These are phyloP conservation scores for Nycticryphes semicollaris DNA, from an alignment of 2,113 vertebrate genomes.

Conservation along the genomic window DNA sequence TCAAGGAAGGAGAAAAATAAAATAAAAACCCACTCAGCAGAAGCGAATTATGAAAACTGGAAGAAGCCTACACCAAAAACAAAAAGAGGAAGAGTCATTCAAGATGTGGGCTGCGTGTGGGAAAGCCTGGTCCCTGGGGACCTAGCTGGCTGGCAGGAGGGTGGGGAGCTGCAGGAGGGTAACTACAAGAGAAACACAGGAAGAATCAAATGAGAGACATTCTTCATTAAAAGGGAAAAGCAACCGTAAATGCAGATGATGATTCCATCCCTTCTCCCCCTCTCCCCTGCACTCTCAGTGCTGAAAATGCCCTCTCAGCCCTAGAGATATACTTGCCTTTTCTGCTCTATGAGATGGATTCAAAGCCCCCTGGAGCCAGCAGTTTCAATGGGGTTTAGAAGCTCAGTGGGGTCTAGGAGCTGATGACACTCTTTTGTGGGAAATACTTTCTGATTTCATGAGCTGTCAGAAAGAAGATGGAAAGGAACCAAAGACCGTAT, in stretches of 20 bases:
- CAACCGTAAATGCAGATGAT: background rate
- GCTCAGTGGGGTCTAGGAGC: background rate
- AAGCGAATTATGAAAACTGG: background rate
- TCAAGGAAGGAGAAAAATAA: background rate
- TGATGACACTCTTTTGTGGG: background rate
- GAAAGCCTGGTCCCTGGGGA: background rate
- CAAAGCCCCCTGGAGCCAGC: background rate
- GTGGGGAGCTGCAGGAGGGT: background rate
- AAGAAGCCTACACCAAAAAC: background rate
- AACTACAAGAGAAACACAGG: background rate
- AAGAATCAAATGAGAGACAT: background rate
- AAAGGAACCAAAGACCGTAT: background rate
- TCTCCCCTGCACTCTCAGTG: background rate
- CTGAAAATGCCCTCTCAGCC: background rate
- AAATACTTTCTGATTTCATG: background rate
- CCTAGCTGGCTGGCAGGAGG: background rate
- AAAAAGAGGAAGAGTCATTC: background rate
- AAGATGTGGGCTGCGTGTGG: background rate
- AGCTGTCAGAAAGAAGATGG: background rate
- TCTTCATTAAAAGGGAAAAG: background rate
- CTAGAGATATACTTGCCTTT: background rate
- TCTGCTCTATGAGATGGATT: background rate
- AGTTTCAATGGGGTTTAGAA: background rate
- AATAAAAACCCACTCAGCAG: conserved; percentile 22
- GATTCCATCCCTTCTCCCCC: background rate